Evolutionary conservation across 2,888 invertebrate species (phyloP), one percentile per base, ranked within the genome.

Genomic region (Orchesella flavescens): DNA sequence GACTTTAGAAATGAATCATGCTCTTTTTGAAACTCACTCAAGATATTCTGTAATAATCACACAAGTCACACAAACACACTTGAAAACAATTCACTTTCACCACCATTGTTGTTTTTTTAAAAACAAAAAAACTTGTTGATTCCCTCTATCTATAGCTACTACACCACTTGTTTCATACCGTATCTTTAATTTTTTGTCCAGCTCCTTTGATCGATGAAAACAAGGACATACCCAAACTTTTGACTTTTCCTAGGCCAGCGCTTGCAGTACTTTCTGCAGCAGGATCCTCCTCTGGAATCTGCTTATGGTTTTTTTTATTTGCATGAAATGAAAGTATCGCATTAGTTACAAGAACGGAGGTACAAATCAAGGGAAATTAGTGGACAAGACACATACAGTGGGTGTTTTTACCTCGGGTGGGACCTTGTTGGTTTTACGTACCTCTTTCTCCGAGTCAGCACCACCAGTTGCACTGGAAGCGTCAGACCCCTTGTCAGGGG

Each of bases 181-280:
- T 96, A 91, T 96, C 96, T 90, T 94, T 95, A 87, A 96, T 96
- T 88, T 95, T 95, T 89, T 96, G 96, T 53, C 97, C 96, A 82
- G 98, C 98, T 92, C 97, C 97, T 92, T 97, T 97, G 88, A 97
- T 97, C 88, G 97, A 96, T 86, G 96, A 96, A 92, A 96, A 97
- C 88, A 98, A 93, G 92, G 97, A 97, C 91, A 93, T 96, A 88
- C 97, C 97, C 89, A 97, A 93, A 75, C 95, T 95, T 92, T 97
- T 97, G 88, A 96, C 96, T 79, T 85, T 85, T 10, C 80, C 85
- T 63, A 80, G 76, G 68, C 83, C 78, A 69, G 63, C 85, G 19
- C 76, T 66, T 84, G 86, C 85, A 85, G 84, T 72, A 19, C 79
- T 69, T 57, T 85, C 85, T 43, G 86, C 88, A 57, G 73, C 78